Percentiles rank a stretch among this genome's conserved stretches.
phyloP scores from a whole-genome alignment of 2,888 invertebrate species.

The Platycheirus albimanus region DNA sequence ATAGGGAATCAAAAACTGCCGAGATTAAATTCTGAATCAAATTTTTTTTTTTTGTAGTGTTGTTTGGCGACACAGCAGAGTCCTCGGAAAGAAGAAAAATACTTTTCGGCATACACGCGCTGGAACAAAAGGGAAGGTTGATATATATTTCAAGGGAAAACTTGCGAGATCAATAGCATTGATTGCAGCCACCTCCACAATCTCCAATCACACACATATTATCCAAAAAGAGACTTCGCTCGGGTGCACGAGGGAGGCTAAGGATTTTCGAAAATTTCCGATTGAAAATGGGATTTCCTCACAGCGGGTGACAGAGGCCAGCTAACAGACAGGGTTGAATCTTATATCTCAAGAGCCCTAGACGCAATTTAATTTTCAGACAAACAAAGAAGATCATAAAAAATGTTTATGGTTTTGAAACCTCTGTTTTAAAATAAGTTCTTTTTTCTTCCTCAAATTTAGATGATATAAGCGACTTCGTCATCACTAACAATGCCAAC shows the following conservation, averaged over 20 bases:
- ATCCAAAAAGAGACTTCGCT: conserved; percentile 18
- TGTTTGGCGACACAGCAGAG: not conserved
- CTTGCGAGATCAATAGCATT: conserved; percentile 42
- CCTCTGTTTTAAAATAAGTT: too few species aligned
- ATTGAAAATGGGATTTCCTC: conserved; percentile 57
- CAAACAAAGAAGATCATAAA: too few species aligned
- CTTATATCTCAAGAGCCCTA: not conserved
- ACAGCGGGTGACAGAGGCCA: not conserved
- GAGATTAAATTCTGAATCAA: conserved; percentile 65
- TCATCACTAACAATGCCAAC: not conserved
- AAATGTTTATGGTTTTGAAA: too few species aligned
- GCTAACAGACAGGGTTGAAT: not conserved
- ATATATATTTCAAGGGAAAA: conserved; percentile 12
- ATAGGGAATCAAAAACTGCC: conserved; percentile 53
- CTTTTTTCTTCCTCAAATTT: not conserved
- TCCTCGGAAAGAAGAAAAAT: conserved; percentile 23
- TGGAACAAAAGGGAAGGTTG: conserved; percentile 61
- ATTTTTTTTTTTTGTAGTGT: conserved; percentile 25
- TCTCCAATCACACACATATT: conserved; percentile 30
- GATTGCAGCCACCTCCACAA: conserved; percentile 39
- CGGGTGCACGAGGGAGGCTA: not conserved
- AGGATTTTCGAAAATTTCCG: conserved; percentile 57
- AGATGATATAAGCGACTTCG: not conserved
- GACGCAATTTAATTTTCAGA: too few species aligned
- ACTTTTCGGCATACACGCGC: conserved; percentile 58